phyloP scores from a whole-genome alignment of 2,888 invertebrate species.

The Ophion obscuratus region DNA sequence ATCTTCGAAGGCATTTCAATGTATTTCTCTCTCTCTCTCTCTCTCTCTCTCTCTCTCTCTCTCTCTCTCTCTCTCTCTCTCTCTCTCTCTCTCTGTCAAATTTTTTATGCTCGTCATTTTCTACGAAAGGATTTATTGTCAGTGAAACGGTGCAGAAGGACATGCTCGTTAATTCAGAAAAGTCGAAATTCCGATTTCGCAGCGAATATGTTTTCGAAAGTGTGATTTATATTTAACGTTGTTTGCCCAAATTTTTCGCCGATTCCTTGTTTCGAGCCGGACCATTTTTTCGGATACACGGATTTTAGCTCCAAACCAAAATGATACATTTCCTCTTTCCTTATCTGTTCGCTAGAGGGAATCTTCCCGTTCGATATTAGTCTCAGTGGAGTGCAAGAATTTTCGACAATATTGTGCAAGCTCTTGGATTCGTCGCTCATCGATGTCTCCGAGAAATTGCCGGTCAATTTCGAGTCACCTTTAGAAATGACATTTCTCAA shows the following conservation, averaged over 20 bases:
- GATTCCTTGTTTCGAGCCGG: constrained; percentile 34
- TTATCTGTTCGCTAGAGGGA: constrained; percentile 5
- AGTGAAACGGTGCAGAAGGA: constrained; percentile 11
- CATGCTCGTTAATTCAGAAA: constrained; percentile 23
- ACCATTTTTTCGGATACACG: constrained; percentile 60
- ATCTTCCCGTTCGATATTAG: constrained; percentile 40
- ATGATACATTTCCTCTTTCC: constrained; percentile 52
- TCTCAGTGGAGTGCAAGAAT: constrained; percentile 39
- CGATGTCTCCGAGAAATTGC: constrained; percentile 32
- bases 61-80: neutral
- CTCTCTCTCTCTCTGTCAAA: neutral
- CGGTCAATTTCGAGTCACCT: neutral
- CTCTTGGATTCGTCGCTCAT: constrained; percentile 45
- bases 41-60: neutral
- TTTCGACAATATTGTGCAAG: constrained; percentile 45
- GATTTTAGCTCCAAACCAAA: constrained; percentile 64
- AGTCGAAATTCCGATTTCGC: constrained; percentile 66
- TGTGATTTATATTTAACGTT: constrained; percentile 65
- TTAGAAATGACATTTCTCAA: constrained; percentile 19
- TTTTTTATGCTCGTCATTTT: neutral
- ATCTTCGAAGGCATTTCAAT: constrained; percentile 3
- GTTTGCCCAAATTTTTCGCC: constrained; percentile 66
- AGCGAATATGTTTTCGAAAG: constrained; percentile 60
- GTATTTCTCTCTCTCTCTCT: neutral
- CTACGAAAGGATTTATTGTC: neutral